Conservation (phyloP, 2,888 invertebrate species). For the Eupithecia pulchellata region DNA sequence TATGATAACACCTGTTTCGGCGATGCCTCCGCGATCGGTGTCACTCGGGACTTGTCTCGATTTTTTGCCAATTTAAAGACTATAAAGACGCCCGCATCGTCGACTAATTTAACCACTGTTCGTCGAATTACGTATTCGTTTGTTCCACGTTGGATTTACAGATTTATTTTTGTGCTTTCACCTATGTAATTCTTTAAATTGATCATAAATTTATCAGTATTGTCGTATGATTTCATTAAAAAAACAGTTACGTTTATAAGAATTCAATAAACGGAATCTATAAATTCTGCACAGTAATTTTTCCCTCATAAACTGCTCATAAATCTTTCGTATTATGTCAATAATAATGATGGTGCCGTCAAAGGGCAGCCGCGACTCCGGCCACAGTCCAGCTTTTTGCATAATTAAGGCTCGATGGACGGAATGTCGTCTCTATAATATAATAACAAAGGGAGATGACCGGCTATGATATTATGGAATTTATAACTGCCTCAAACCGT, state of each 20-base stretch:
- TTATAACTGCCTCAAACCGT: slow-evolving; percentile 65
- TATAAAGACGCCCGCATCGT: slow-evolving; percentile 84
- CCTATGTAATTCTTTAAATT: slow-evolving; percentile 13
- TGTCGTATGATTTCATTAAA: slow-evolving; percentile 17
- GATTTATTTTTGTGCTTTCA: slow-evolving; percentile 31
- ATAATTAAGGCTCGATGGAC: slow-evolving; percentile 76
- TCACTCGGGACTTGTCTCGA: slow-evolving; percentile 80
- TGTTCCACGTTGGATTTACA: slow-evolving; percentile 32
- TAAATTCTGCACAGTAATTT: slow-evolving; percentile 63
- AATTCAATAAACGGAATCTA: slow-evolving; percentile 46
- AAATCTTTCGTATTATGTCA: slow-evolving; percentile 76
- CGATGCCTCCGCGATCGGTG: slow-evolving; percentile 84
- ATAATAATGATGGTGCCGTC: slow-evolving; percentile 81
- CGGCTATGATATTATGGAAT: slow-evolving; percentile 73
- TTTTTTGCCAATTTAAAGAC: slow-evolving; percentile 85
- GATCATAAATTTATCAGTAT: slow-evolving; percentile 11
- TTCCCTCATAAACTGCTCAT: slow-evolving; percentile 67
- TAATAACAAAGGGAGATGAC: slow-evolving; percentile 83
- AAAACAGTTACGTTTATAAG: slow-evolving; percentile 18
- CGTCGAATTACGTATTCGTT: slow-evolving; percentile 77
- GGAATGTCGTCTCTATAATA: slow-evolving; percentile 81
- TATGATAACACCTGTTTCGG: slow-evolving; percentile 86
- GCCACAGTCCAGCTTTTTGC: slow-evolving; percentile 82
- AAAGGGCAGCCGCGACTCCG: slow-evolving; percentile 77
- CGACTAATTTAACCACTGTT: slow-evolving; percentile 84